Percentiles rank a stretch among this genome's conserved stretches.
phyloP scores from a whole-genome alignment of 2,113 vertebrate genomes.

The Heterocephalus glaber region DNA sequence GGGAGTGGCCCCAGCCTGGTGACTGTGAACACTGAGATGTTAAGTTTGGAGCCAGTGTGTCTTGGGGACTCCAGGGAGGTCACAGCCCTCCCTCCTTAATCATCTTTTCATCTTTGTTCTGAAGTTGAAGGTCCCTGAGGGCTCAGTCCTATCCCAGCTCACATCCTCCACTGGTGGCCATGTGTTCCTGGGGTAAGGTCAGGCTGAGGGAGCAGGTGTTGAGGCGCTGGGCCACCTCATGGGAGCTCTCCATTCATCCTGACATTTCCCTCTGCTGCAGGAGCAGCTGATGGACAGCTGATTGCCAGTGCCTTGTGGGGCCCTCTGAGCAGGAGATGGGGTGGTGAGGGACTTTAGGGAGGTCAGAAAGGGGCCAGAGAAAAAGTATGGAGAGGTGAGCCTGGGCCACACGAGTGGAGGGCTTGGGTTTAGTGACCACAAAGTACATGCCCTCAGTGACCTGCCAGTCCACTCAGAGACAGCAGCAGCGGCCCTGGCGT shows the following conservation, averaged over 20 bases:
- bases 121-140: neutral
- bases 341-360: neutral
- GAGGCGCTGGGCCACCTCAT: neutral
- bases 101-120: neutral
- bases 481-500: neutral
- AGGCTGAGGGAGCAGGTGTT: neutral
- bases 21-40: neutral
- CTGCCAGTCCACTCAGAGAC: neutral
- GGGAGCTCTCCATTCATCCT: neutral
- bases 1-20: neutral
- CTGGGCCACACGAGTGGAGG: neutral
- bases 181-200: neutral
- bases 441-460: neutral
- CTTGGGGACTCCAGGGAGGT: neutral
- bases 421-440: neutral
- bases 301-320: too few species aligned
- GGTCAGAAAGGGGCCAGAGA: neutral
- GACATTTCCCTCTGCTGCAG: neutral
- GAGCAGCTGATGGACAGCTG: rapidly evolving
- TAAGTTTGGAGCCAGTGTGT: neutral
- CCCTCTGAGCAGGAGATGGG: neutral
- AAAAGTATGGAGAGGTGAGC: neutral
- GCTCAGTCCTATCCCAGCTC: neutral
- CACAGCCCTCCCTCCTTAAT: neutral
- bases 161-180: neutral